phyloP scores from a whole-genome alignment of 2,888 invertebrate genomes.

The Podabrus alpinus region DNA sequence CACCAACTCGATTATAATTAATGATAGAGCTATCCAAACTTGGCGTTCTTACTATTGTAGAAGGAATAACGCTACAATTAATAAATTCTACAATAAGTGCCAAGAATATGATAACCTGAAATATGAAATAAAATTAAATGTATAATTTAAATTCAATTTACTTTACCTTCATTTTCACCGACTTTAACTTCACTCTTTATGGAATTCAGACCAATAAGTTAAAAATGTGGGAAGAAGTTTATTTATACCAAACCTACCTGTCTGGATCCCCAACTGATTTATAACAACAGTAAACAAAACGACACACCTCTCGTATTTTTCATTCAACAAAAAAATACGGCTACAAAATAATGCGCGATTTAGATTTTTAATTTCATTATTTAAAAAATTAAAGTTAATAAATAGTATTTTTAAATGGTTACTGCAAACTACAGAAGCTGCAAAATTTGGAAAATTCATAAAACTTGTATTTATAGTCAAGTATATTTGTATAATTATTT shows the following conservation, averaged over 20 bases:
- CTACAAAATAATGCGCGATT: constrained; percentile 1
- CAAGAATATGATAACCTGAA: neutral
- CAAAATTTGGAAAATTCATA: too few species aligned
- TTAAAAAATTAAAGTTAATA: too few species aligned
- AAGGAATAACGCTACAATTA: constrained; percentile 1
- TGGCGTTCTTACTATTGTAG: constrained; percentile 53
- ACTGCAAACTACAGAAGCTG: too few species aligned
- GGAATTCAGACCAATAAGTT: constrained; percentile 5
- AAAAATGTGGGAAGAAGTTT: constrained; percentile 7
- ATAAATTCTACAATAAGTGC: neutral
- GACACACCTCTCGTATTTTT: constrained; percentile 16
- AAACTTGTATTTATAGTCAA: neutral
- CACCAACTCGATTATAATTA: constrained; percentile 58
- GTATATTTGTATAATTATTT: too few species aligned
- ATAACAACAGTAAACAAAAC: constrained; percentile 11
- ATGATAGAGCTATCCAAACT: constrained; percentile 59
- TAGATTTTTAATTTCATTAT: neutral
- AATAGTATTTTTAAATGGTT: too few species aligned
- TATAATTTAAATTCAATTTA: neutral
- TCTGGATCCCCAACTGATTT: constrained; percentile 10
- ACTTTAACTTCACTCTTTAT: neutral
- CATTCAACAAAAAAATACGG: constrained; percentile 11
- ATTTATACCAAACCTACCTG: constrained; percentile 15
- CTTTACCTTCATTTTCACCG: constrained; percentile 14
- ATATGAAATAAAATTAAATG: neutral